Evolutionary conservation across 2,797 vertebrate genomes (phyloP).

Genomic region (Phrynocephalus guinanensis): DNA sequence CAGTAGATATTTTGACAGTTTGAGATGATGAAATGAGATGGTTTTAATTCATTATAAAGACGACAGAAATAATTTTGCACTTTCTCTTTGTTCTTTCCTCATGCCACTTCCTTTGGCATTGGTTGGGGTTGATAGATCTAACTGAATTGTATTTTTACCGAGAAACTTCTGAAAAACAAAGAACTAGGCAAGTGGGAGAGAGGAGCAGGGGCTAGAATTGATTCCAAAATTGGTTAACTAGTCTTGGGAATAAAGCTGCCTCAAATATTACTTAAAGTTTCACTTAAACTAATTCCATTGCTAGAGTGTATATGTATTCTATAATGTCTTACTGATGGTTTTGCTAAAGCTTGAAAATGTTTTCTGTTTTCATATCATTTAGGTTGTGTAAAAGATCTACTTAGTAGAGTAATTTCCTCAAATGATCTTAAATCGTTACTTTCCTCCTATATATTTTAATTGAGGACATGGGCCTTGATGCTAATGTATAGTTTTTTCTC

Average conservation of each 20-base stretch:
- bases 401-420: conserved; percentile 50
- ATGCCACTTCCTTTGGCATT: background rate
- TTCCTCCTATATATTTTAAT: conserved; percentile 77
- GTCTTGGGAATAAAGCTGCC: background rate
- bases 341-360: background rate
- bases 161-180: background rate
- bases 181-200: background rate
- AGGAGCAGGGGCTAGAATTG: background rate
- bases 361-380: conserved; percentile 60
- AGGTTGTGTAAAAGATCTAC: conserved; percentile 55
- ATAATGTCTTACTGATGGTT: background rate
- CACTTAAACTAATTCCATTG: background rate
- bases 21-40: background rate
- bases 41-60: background rate
- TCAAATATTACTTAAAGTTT: background rate
- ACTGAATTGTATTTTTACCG: background rate
- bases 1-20: background rate
- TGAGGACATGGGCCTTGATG: conserved; percentile 69
- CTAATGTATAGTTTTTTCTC: conserved; percentile 77
- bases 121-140: background rate
- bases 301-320: background rate
- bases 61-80: background rate
- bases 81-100: background rate
- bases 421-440: conserved; percentile 76
- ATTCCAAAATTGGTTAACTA: background rate